Evolutionary conservation across 2,113 vertebrate species (phyloP), one percentile per base, ranked within the genome.

Genomic region (Lathamus discolor): DNA sequence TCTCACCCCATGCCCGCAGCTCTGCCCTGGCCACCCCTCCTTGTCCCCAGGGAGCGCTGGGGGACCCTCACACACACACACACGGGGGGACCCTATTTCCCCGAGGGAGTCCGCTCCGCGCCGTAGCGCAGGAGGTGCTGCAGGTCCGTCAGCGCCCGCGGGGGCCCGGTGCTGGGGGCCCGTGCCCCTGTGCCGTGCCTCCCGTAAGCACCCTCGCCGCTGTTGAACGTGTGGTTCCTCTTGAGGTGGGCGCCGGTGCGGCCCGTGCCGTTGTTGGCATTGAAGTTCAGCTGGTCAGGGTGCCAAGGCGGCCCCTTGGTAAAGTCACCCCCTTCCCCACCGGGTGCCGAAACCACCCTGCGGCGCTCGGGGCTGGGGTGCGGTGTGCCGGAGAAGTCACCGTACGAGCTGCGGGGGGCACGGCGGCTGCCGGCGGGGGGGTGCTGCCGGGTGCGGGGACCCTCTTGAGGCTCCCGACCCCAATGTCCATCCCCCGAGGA

Each of bases 271-370:
- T 98, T 98, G 92, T 98, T 98, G 97, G 98, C 98, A 64, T 98
- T 98, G 86, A 98, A 99, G 98, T 98, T 98, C 97, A 98, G 98
- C 6, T 98, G 98, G 69, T 99, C 98, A 2, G 98, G 98, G 95
- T 98, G 98, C 99, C 99, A 99, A 59, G 98, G 93, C 0, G 94
- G 79, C 83, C 92, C 91, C 82, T 95, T 91, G n/a, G 52, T 18
- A 72, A 95, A 98, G 96, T 99, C 98, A 88, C 97, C 95, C 82
- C 95, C 92, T 2, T 99, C 98, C 98, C 98, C 67, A 77, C 96
- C 98, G 37, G 99, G 99, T 7, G 99, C 99, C 1, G 99, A 99
- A 15, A 99, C 98, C 85, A 99, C 99, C 94, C 98, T 97, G 89
- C 98, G 98, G 62, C 99, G 98, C 83, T 99, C 98, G 0, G 99